Base-by-base conservation (phyloP, 2,797 vertebrate species). In the Cirrhinus mrigala region DNA sequence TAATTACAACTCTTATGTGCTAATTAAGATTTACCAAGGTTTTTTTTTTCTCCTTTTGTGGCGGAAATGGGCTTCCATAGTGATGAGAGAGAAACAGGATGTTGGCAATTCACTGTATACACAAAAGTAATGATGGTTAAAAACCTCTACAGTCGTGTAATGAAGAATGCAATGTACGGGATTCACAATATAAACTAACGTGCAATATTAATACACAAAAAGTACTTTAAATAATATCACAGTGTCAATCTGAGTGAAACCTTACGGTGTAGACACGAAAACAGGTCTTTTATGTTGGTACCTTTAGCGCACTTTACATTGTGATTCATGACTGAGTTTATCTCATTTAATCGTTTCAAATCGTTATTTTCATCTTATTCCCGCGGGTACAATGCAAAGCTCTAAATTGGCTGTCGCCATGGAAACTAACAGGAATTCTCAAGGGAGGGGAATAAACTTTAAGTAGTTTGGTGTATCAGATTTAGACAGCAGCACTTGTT, bases 401-500 rank as follows among this genome's bases (percentile, higher is more conserved):
- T 58, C 33, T 10, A 24, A 66, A 71, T 54, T 70, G 62, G 62
- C 27, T n/a, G 37, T 14, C 20, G 11, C 46, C 20, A 37, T 64
- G 24, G 37, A 66, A 52, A 82, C 40, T 29, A 64, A 83, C 54
- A 46, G n/a, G 6, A 58, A 40, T 75, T 73, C 7, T 27, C 56
- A 33, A 40, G 11, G 48, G 29, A 79, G 71, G 73, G 54, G 29
- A 75, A 81, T 84, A 54, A 70, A 79, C 18, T 27, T 37, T 58
- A 69, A 24, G 62, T 33, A 29, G 81, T 80, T 80, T 75, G 54
- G 37, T 76, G 50, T 70, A 60, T 46, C n/a, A 76, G 81, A 83
- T 56, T 60, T 77, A 81, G 62, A 71, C 83, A 77, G 76, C 37
- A 76, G 69, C 8, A 75, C 46, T 77, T 85, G 64, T 76, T 52